These are phyloP conservation scores for Sphaeramia orbicularis DNA, from an alignment of 2,797 vertebrate genomes.

Conservation along the genomic window DNA sequence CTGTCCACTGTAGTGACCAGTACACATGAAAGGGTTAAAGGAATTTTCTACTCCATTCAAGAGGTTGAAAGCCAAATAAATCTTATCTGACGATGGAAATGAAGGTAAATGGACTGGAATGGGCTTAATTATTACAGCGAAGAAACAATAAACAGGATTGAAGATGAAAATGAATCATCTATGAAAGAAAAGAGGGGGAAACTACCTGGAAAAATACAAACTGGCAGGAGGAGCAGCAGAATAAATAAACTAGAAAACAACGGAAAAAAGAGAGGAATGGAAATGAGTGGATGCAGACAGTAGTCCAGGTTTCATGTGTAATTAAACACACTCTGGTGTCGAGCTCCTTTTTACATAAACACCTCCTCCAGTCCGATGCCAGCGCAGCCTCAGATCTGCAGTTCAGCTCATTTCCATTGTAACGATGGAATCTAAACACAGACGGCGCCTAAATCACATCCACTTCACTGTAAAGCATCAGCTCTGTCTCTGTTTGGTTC, in stretches of 20 bases:
- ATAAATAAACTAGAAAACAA: conserved; percentile 13
- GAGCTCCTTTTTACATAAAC: conserved; percentile 61
- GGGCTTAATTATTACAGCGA: not conserved
- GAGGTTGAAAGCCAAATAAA: too few relatives aligned
- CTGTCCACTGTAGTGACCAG: too few relatives aligned
- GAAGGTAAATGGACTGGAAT: not conserved
- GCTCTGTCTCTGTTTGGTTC: not conserved
- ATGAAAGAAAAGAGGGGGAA: not conserved
- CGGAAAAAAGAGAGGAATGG: too few relatives aligned
- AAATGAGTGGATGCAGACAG: conserved; percentile 21
- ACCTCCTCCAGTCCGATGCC: conserved; percentile 34
- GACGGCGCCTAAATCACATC: too few relatives aligned
- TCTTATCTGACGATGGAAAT: not conserved
- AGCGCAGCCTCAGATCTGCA: conserved; percentile 36
- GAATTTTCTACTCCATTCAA: too few relatives aligned
- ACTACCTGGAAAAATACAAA: not conserved
- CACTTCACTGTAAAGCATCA: too few relatives aligned
- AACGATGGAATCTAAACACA: conserved; percentile 22
- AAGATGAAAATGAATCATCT: not conserved
- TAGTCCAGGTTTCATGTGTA: conserved; percentile 57
- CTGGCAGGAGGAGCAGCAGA: not conserved
- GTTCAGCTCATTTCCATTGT: not conserved
- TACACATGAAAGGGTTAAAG: too few relatives aligned
- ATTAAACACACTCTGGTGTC: conserved; percentile 6
- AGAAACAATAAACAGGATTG: not conserved